A percentile compares a stretch with the other conserved stretches of the same genome.
Conservation (phyloP, 2,888 invertebrate species). For the Oscheius onirici region DNA sequence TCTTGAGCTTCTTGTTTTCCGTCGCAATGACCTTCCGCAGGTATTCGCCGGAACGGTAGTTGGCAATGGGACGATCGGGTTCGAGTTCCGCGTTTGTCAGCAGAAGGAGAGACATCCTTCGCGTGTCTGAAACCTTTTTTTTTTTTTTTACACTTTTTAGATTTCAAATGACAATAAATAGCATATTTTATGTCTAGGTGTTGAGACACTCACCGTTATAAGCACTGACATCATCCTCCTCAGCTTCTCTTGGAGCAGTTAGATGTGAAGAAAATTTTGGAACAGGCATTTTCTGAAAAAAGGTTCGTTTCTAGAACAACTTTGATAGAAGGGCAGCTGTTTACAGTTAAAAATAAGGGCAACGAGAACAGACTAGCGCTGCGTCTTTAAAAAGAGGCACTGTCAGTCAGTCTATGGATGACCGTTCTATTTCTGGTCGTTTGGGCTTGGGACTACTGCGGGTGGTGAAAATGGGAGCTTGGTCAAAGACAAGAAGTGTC, state of each 20-base stretch:
- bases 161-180: background rate
- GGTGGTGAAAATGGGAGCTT: background rate
- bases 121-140: background rate
- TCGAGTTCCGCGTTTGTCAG: background rate
- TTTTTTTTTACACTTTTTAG: background rate
- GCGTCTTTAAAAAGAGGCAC: no score
- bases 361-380: no score
- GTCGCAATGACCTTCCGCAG: background rate
- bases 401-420: no score
- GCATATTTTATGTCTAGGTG: background rate
- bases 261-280: constrained; percentile 3
- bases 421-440: no score
- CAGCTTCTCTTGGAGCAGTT: background rate
- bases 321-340: background rate
- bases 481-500: background rate
- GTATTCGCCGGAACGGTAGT: constrained; percentile 5
- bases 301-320: no score
- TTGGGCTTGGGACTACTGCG: no score
- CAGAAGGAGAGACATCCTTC: background rate
- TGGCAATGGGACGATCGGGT: background rate
- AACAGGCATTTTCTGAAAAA: constrained; percentile 2
- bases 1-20: constrained; percentile 11
- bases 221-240: constrained; percentile 7
- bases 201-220: background rate
- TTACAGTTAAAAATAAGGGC: background rate